Percentiles rank a stretch among this genome's conserved stretches.
Evolutionary conservation across 30 jellyfish, hydroid and myxozoan species (phyloP).

Genomic region (Rhopilema esculentum): DNA sequence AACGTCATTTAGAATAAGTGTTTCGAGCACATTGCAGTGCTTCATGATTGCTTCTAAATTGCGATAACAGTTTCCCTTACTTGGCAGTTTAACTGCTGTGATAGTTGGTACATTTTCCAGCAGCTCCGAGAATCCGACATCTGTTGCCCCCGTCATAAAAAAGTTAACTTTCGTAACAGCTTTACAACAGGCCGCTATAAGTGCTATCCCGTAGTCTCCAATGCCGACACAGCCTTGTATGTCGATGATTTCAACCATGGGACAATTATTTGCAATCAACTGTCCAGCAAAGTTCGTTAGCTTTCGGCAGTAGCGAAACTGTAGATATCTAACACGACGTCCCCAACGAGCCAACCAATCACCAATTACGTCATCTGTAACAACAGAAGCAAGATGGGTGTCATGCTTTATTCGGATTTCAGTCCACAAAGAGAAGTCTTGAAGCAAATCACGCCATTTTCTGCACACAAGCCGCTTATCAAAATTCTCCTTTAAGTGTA

Average conservation of each 20-base stretch:
- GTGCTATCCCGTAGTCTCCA: constrained; percentile 47
- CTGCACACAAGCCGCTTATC: constrained; percentile 19
- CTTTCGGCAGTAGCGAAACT: constrained; percentile 57
- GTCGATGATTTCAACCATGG: constrained; percentile 34
- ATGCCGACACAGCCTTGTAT: constrained; percentile 61
- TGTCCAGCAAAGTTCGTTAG: constrained; percentile 44
- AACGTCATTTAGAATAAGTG: constrained; percentile 27
- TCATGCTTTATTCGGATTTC: constrained; percentile 12
- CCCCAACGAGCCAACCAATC: constrained; percentile 42
- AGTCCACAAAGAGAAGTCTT: constrained; percentile 58
- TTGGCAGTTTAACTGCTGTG: constrained; percentile 35
- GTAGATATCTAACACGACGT: constrained; percentile 24
- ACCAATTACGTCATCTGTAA: constrained; percentile 45
- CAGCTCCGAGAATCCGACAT: constrained; percentile 42
- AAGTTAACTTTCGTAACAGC: constrained; percentile 18
- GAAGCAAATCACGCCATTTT: constrained; percentile 45
- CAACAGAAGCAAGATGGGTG: constrained; percentile 39
- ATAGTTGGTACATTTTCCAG: not conserved
- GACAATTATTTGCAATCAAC: constrained; percentile 19
- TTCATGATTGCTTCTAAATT: constrained; percentile 15
- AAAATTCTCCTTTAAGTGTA: constrained; percentile 22
- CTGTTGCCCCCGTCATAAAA: constrained; percentile 56
- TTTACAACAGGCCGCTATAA: constrained; percentile 29
- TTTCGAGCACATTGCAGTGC: constrained; percentile 6
- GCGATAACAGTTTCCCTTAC: constrained; percentile 48